These are phyloP conservation scores for Buphagus erythrorhynchus DNA, from an alignment of 2,797 vertebrate species.

Conservation along the genomic window DNA sequence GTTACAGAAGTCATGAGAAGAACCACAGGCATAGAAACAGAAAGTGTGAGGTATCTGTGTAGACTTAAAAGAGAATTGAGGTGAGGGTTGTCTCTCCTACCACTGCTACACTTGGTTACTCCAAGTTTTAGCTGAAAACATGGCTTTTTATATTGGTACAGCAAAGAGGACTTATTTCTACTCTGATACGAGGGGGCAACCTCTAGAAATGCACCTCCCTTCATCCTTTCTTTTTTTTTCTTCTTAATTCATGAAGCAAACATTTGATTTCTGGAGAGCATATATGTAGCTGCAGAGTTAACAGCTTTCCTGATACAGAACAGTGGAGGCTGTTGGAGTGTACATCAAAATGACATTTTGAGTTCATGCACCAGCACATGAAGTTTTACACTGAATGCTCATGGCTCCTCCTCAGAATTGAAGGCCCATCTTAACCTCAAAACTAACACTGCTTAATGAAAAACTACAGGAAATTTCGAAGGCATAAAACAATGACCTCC, in stretches of 20 bases:
- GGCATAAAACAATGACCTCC: background rate
- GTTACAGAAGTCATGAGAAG: background rate
- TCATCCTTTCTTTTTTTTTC: fast-evolving
- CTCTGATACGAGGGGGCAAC: background rate
- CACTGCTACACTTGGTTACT: background rate
- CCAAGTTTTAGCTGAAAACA: background rate
- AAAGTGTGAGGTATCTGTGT: background rate
- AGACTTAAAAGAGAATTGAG: background rate
- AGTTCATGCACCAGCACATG: background rate
- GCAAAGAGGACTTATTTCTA: background rate
- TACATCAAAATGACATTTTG: background rate
- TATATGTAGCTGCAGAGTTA: background rate
- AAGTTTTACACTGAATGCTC: background rate
- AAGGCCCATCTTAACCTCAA: background rate
- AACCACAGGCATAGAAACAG: background rate
- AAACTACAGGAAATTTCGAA: background rate
- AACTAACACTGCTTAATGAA: background rate
- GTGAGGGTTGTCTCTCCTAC: background rate
- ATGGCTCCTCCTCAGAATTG: background rate
- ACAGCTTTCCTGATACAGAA: background rate
- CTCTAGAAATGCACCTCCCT: background rate
- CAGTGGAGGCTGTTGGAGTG: background rate
- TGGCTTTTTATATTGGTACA: background rate
- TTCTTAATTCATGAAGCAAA: background rate
- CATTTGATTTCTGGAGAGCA: background rate